A percentile compares a stretch with the other conserved stretches of the same genome.
Conservation (phyloP, 23 tunicate genomes). For the Pegea sp. region DNA sequence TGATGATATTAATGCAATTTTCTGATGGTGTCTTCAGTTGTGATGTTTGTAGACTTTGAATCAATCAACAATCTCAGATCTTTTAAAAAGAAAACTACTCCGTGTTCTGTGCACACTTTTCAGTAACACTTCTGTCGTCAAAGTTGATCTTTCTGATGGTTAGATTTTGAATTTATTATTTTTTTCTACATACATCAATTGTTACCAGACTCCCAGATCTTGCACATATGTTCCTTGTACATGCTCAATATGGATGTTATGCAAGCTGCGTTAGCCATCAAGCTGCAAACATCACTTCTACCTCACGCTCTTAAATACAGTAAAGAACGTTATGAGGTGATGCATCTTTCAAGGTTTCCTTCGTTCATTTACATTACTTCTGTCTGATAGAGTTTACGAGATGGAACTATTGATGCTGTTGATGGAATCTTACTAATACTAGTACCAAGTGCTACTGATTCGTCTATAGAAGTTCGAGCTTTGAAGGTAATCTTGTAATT, state of each 20-base stretch:
- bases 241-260: conserved; percentile 37
- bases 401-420: conserved; percentile 32
- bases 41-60: conserved; percentile 22
- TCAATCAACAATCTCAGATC: conserved; percentile 22
- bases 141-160: conserved; percentile 24
- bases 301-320: too few relatives aligned
- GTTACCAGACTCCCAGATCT: conserved; percentile 16
- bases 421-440: conserved; percentile 34
- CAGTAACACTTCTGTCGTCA: conserved; percentile 3
- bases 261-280: conserved; percentile 49
- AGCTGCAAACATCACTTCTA: conserved; percentile 28
- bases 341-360: too few relatives aligned
- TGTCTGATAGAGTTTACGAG: conserved; percentile 2
- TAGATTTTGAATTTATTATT: neutral
- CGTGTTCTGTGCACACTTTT: conserved; percentile 37
- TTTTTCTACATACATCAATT: neutral
- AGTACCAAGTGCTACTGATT: conserved; percentile 31
- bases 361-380: neutral
- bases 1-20: neutral
- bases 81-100: conserved; percentile 34
- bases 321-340: too few relatives aligned
- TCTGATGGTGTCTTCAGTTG: neutral
- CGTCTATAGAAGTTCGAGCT: conserved; percentile 16
- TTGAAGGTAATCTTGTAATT: conserved; percentile 16
- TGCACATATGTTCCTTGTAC: conserved; percentile 36